Evolutionary conservation across 2,797 vertebrate species (phyloP).

Genomic region (Peromyscus aztecus): DNA sequence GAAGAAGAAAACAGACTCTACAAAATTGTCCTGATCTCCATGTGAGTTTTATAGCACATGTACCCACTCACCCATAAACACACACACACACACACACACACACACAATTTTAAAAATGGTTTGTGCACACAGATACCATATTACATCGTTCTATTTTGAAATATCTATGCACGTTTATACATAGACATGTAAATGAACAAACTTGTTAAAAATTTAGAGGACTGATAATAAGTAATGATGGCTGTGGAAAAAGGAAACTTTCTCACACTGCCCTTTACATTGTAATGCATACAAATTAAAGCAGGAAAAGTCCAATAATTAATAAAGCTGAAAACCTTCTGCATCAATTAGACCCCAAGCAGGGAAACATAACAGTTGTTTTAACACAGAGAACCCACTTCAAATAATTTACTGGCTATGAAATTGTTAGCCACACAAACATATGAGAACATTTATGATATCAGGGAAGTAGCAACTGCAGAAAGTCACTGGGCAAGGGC

Average conservation of each 20-base stretch:
- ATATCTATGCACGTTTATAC: neutral
- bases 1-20: neutral
- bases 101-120: neutral
- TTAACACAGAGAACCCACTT: conserved; percentile 40
- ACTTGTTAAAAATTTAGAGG: conserved; percentile 12
- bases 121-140: neutral
- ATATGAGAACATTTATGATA: conserved; percentile 18
- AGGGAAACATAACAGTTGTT: conserved; percentile 33
- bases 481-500: neutral
- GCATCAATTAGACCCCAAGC: neutral
- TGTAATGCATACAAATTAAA: neutral
- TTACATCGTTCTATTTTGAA: neutral
- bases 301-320: neutral
- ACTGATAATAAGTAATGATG: neutral
- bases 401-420: conserved; percentile 32
- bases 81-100: neutral
- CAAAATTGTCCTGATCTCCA: no score
- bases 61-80: no score
- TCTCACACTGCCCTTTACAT: neutral
- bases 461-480: neutral
- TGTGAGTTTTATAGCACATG: no score
- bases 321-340: neutral
- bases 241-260: conserved; percentile 39
- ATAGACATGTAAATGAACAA: neutral
- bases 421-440: conserved; percentile 29